Evolutionary conservation across 2,113 vertebrate species (phyloP).

Genomic region (Catagonus wagneri): DNA sequence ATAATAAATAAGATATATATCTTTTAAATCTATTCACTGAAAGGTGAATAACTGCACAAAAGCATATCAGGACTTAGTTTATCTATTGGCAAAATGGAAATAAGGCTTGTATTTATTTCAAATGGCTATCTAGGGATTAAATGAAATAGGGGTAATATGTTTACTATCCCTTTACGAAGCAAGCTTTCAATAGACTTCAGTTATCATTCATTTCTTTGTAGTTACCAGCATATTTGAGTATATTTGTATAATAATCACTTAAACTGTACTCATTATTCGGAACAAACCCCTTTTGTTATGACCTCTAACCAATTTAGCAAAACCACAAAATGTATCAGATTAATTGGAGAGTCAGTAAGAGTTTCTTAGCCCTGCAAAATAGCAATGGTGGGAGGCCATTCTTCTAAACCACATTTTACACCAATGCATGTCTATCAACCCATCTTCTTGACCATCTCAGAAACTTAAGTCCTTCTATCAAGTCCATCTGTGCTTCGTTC

Average conservation of each 20-base stretch:
- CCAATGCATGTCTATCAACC: not conserved
- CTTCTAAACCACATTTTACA: constrained; percentile 32
- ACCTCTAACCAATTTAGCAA: not conserved
- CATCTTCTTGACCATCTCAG: not conserved
- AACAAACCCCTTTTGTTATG: not conserved
- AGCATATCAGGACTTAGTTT: not conserved
- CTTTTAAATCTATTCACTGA: not conserved
- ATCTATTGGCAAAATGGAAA: not conserved
- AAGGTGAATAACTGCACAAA: not conserved
- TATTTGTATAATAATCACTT: not conserved
- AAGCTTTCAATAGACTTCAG: not conserved
- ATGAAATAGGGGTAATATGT: not conserved
- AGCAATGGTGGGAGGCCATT: not conserved
- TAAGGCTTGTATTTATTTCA: not conserved
- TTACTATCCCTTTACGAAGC: not conserved
- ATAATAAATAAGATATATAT: not conserved
- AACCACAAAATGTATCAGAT: not conserved
- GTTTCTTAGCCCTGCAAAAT: not conserved
- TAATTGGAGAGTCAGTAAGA: not conserved
- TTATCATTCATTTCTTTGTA: not conserved
- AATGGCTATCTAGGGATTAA: not conserved
- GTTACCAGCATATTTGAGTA: not conserved
- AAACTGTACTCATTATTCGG: not conserved
- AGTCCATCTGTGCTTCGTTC: not conserved
- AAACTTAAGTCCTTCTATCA: not conserved